Percentiles rank a stretch among this genome's conserved stretches.
These are phyloP conservation scores for Trypoxylus dichotomus DNA, from an alignment of 1,140 invertebrate genomes.

Conservation along the genomic window DNA sequence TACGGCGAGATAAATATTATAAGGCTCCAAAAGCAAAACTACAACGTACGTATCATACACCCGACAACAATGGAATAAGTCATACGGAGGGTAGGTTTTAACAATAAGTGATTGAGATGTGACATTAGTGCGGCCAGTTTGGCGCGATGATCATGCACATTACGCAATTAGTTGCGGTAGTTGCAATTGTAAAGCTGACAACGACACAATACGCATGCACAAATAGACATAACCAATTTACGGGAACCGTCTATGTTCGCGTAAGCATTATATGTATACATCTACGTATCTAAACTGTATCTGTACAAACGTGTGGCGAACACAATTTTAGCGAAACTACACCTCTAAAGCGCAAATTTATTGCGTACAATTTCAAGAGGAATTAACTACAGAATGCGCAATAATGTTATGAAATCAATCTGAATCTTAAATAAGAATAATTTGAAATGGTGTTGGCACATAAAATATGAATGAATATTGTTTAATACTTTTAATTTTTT, in stretches of 20 bases:
- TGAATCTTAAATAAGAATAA: too few species aligned
- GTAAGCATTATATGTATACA: too few species aligned
- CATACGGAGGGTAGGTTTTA: neutral
- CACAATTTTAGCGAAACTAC: neutral
- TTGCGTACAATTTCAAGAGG: neutral
- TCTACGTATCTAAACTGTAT: neutral
- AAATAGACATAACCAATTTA: slow-evolving; percentile 21
- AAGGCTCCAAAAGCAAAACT: too few species aligned
- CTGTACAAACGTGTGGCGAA: neutral
- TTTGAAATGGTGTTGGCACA: too few species aligned
- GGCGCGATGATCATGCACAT: slow-evolving; percentile 22
- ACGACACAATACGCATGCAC: slow-evolving; percentile 17
- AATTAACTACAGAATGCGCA: too few species aligned
- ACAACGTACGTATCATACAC: neutral
- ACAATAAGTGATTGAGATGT: slow-evolving; percentile 26
- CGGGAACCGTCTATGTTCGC: neutral
- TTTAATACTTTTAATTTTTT: too few species aligned
- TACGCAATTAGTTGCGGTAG: slow-evolving; percentile 29
- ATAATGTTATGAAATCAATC: too few species aligned
- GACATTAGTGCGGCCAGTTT: neutral
- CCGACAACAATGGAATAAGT: neutral
- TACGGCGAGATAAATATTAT: too few species aligned
- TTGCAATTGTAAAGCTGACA: slow-evolving; percentile 25
- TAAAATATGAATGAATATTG: too few species aligned
- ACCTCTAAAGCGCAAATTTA: neutral